Evolutionary conservation across 2,888 invertebrate species (phyloP).

Genomic region (Drosophila meridiana): DNA sequence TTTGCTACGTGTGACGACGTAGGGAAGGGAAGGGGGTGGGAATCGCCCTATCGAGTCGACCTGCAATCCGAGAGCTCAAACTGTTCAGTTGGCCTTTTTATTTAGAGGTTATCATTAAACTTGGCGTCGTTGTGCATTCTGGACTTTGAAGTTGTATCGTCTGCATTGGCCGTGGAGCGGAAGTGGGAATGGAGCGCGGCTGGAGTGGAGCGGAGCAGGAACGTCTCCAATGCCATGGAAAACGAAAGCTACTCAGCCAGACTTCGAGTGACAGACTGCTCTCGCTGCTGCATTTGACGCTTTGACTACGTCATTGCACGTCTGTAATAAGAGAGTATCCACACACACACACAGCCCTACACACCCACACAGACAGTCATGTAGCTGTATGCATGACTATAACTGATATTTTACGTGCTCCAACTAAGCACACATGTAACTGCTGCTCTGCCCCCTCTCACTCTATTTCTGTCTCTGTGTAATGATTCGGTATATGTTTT

Average conservation of each 20-base stretch:
- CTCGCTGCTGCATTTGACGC: slow-evolving; percentile 74
- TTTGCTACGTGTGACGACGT: slow-evolving; percentile 61
- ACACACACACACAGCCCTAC: neutral
- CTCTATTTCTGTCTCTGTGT: slow-evolving; percentile 57
- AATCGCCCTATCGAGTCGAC: slow-evolving; percentile 11
- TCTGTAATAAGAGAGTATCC: slow-evolving; percentile 34
- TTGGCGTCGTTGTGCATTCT: slow-evolving; percentile 55
- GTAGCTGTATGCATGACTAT: slow-evolving; percentile 60
- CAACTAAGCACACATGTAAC: slow-evolving; percentile 40
- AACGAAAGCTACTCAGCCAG: slow-evolving; percentile 57
- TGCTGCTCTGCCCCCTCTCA: neutral
- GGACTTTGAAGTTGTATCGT: slow-evolving; percentile 61
- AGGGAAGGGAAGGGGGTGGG: too few species aligned
- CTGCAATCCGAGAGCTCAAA: slow-evolving; percentile 54
- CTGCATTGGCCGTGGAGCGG: slow-evolving; percentile 3
- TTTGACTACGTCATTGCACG: slow-evolving; percentile 76
- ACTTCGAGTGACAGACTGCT: slow-evolving; percentile 28
- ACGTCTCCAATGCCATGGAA: slow-evolving; percentile 62
- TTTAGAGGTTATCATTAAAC: slow-evolving; percentile 69
- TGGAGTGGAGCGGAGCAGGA: neutral
- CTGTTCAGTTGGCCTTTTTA: slow-evolving; percentile 54
- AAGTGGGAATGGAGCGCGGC: neutral
- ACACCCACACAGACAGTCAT: neutral
- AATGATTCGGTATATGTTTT: slow-evolving; percentile 78
- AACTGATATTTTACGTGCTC: slow-evolving; percentile 78